Evolutionary conservation across 2,888 invertebrate species (phyloP).

Genomic region (Trachelus troglodyta): DNA sequence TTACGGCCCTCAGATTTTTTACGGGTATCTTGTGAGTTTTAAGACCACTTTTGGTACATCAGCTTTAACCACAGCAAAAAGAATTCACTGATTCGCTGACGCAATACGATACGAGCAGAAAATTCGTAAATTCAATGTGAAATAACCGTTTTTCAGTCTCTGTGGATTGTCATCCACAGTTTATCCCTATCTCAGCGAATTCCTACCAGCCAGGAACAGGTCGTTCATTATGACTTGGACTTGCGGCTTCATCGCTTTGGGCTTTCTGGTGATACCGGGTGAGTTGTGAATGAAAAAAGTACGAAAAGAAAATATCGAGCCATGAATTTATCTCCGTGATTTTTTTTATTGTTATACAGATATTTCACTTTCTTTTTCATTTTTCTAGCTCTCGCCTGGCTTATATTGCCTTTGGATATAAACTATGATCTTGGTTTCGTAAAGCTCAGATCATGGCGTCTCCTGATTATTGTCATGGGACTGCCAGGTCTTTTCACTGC

Average conservation of each 20-base stretch:
- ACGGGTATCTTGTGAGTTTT: constrained; percentile 31
- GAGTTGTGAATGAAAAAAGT: not conserved
- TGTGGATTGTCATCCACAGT: constrained; percentile 19
- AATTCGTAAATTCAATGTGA: not conserved
- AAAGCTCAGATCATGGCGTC: constrained; percentile 60
- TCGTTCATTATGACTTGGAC: constrained; percentile 20
- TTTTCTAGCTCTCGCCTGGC: constrained; percentile 46
- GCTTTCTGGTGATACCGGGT: constrained; percentile 27
- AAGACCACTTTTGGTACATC: not conserved
- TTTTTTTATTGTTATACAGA: too few species aligned
- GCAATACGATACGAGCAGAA: not conserved
- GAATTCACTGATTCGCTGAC: not conserved
- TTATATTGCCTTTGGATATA: constrained; percentile 48
- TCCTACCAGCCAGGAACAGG: constrained; percentile 13
- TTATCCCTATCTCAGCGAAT: constrained; percentile 21
- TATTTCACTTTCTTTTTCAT: not conserved
- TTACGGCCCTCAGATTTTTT: constrained; percentile 25
- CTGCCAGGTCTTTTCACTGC: constrained; percentile 59
- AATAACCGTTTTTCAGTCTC: constrained; percentile 12
- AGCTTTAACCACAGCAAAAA: not conserved
- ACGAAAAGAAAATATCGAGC: not conserved
- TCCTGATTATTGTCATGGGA: constrained; percentile 60
- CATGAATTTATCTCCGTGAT: not conserved
- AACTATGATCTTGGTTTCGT: constrained; percentile 27
- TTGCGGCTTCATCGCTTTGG: constrained; percentile 17